A percentile compares a stretch with the other conserved stretches of the same genome.
phyloP scores from a whole-genome alignment of 2,888 invertebrate species.

The Tridacna crocea region DNA sequence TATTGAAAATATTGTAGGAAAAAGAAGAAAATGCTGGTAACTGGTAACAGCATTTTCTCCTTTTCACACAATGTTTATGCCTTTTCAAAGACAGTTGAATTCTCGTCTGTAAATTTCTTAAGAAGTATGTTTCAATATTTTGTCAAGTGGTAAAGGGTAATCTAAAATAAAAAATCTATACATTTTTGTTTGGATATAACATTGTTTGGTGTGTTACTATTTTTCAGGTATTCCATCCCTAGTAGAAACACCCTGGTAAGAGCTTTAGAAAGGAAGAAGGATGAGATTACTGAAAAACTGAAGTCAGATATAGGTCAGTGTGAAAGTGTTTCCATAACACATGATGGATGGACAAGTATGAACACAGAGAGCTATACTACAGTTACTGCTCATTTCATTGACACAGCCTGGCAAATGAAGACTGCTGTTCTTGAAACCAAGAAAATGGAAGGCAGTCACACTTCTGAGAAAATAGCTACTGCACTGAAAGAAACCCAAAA shows the following conservation, averaged over 20 bases:
- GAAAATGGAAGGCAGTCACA: slow-evolving; percentile 38
- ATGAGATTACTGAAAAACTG: slow-evolving; percentile 15
- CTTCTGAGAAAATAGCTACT: slow-evolving; percentile 25
- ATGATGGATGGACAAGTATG: slow-evolving; percentile 40
- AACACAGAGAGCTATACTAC: slow-evolving; percentile 43
- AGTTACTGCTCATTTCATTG: slow-evolving; percentile 36
- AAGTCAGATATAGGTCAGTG: neutral
- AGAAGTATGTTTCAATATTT: no score
- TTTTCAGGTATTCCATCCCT: slow-evolving; percentile 24
- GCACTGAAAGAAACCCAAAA: slow-evolving; percentile 10
- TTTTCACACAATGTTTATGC: no score
- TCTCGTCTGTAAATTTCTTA: no score
- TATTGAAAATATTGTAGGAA: no score
- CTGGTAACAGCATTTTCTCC: no score
- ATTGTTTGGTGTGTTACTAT: neutral
- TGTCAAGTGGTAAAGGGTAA: no score
- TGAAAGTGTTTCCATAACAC: slow-evolving; percentile 28
- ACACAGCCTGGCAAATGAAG: slow-evolving; percentile 31
- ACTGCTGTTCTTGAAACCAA: slow-evolving; percentile 32
- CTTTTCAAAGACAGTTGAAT: no score
- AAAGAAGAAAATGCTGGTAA: no score
- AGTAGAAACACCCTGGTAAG: neutral
- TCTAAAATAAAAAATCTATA: no score
- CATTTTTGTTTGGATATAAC: no score
- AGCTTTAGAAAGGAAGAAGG: slow-evolving; percentile 23